Evolutionary conservation across 1,140 invertebrate species (phyloP).

Genomic region (Caenorhabditis tropicalis): DNA sequence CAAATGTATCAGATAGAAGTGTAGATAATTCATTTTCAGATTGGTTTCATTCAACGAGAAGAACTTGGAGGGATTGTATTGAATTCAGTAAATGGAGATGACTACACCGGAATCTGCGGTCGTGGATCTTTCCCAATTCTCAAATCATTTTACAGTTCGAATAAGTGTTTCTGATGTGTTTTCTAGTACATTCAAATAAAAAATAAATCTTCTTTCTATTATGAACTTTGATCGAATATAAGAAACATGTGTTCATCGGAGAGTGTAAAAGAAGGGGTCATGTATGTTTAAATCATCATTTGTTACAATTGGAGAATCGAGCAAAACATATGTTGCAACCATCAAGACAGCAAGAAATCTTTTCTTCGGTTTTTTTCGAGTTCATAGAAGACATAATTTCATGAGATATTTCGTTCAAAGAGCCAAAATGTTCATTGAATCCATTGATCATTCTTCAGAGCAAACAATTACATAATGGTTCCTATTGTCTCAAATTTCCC

Average conservation of each 20-base stretch:
- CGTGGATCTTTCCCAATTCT: constrained; percentile 22
- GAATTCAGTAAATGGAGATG: neutral
- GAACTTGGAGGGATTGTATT: neutral
- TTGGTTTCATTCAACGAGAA: constrained; percentile 17
- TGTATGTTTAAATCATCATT: no score
- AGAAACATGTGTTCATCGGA: no score
- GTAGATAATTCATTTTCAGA: neutral
- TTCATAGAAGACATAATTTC: no score
- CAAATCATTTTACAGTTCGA: neutral
- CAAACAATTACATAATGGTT: neutral
- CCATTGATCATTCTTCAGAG: neutral
- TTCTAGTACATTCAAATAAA: no score
- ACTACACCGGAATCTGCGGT: constrained; percentile 31
- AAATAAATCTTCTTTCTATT: no score
- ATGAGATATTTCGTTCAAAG: no score
- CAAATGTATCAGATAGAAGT: neutral
- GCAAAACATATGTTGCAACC: neutral
- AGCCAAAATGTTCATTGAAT: no score
- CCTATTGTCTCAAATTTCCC: neutral
- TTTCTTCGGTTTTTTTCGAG: neutral
- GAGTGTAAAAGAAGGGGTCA: no score
- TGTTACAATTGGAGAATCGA: no score
- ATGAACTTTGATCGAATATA: no score
- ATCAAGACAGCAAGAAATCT: neutral
- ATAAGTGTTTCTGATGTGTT: neutral